A percentile compares a stretch with the other conserved stretches of the same genome.
These are phyloP conservation scores for Polypterus bichir DNA, from an alignment of 2,113 vertebrate genomes.

Conservation along the genomic window DNA sequence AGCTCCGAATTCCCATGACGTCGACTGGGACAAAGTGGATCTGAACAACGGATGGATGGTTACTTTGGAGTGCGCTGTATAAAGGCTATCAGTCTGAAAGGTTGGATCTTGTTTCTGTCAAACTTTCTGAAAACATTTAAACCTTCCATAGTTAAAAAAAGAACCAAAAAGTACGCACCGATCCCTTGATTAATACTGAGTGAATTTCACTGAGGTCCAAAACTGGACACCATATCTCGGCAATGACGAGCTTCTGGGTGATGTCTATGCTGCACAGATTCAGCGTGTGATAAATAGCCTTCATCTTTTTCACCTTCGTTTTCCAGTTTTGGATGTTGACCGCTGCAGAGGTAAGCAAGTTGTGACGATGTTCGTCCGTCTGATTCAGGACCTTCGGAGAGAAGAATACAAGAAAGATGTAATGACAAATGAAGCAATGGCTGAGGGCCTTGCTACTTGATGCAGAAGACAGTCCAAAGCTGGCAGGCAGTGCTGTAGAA, in stretches of 20 bases:
- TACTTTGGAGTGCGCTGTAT: neutral
- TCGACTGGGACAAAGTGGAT: too few relatives aligned
- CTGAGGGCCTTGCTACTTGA: neutral
- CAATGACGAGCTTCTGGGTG: slow-evolving; percentile 29
- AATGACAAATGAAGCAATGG: neutral
- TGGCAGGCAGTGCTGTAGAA: neutral
- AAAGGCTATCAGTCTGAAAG: neutral
- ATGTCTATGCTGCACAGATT: slow-evolving; percentile 35
- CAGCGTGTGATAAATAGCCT: slow-evolving; percentile 34
- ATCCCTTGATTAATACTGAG: slow-evolving; percentile 21
- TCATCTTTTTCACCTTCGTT: slow-evolving; percentile 31
- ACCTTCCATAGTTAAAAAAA: neutral
- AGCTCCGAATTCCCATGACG: neutral
- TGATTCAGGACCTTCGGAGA: slow-evolving; percentile 21
- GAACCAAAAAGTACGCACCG: slow-evolving; percentile 16
- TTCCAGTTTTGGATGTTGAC: slow-evolving; percentile 20
- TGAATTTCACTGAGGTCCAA: slow-evolving; percentile 25
- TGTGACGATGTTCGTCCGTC: slow-evolving; percentile 23
- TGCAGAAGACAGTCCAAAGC: neutral
- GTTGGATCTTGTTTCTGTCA: neutral
- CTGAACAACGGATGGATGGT: neutral
- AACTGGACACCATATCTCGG: slow-evolving; percentile 34
- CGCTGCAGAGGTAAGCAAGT: slow-evolving; percentile 19
- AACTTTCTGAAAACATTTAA: neutral
- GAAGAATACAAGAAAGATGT: neutral